Evolutionary conservation across 2,797 vertebrate species (phyloP), one percentile per base, ranked within the genome.

Genomic region (Melanotaenia pygmaea): DNA sequence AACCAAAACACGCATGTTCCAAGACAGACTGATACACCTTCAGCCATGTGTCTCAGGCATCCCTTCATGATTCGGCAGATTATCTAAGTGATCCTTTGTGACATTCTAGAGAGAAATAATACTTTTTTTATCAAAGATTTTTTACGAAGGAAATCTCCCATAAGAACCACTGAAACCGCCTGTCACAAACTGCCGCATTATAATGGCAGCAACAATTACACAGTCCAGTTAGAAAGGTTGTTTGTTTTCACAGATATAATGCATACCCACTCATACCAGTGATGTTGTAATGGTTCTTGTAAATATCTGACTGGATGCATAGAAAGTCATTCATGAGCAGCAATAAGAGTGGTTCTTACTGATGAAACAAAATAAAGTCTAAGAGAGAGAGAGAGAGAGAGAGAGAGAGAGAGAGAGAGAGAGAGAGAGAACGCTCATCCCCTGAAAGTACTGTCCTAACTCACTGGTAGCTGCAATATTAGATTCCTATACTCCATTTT

Each of bases 1-100:
- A n/a, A n/a, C n/a, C n/a, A n/a, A n/a, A n/a, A n/a, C n/a, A n/a
- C n/a, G n/a, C 80, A 74, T 80, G 38, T 70, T 76, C 58, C 64
- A 45, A 81, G 66, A 67, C 67, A 67, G 72, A 68, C 66, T 72
- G 64, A 85, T 64, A 67, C 38, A 75, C 64, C 67, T 64, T 60
- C 51, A 72, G 57, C 61, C 63, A 54, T 28, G 14, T 28, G 65
- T 83, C 78, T 43, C 69, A 34, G 63, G 75, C 67, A 65, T 64
- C 28, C 22, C 40, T 80, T 62, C 67, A 64, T 80, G 70, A 70
- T 53, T 73, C 67, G 62, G 69, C 47, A 53, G 67, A 64, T 77
- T 47, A 72, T 57, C 43, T 40, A 38, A 18, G 56, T 47, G 28
- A 53, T 59, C 65, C 40, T 45, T 20, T 38, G 45, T 60, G 54